Conservation (phyloP, 2,797 vertebrate species). For the Vespertilio murinus region DNA sequence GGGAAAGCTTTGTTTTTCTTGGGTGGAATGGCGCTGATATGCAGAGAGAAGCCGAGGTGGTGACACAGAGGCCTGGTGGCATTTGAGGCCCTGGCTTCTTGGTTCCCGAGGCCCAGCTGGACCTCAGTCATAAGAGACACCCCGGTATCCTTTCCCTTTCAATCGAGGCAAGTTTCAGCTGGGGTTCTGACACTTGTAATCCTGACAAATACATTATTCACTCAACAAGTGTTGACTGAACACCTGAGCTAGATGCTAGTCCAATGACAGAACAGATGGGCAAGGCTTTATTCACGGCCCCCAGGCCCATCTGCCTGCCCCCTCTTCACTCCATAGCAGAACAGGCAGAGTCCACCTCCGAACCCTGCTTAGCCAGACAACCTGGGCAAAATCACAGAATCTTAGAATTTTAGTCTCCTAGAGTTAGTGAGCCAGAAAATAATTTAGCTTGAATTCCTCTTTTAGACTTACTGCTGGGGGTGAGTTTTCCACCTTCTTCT, state of each 20-base stretch:
- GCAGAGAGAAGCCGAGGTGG: neutral
- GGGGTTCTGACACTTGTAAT: neutral
- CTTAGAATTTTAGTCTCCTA: neutral
- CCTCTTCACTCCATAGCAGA: neutral
- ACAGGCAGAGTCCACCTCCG: neutral
- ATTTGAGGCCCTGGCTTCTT: neutral
- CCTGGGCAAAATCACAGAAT: conserved; percentile 11
- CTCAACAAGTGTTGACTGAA: neutral
- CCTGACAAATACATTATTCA: neutral
- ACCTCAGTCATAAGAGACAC: neutral
- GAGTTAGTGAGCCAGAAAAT: neutral
- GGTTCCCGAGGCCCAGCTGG: neutral
- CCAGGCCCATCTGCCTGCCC: neutral
- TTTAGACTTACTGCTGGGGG: neutral
- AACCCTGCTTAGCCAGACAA: neutral
- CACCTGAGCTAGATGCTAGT: neutral
- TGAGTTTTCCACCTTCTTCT: neutral
- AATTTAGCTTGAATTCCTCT: neutral
- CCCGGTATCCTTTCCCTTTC: neutral
- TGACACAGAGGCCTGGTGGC: neutral
- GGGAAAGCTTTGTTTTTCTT: neutral
- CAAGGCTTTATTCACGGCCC: neutral
- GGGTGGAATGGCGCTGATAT: neutral
- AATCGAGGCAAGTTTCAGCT: neutral
- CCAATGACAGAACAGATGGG: neutral